These are phyloP conservation scores for Verasper variegatus DNA, from an alignment of 2,113 vertebrate genomes.

Conservation along the genomic window DNA sequence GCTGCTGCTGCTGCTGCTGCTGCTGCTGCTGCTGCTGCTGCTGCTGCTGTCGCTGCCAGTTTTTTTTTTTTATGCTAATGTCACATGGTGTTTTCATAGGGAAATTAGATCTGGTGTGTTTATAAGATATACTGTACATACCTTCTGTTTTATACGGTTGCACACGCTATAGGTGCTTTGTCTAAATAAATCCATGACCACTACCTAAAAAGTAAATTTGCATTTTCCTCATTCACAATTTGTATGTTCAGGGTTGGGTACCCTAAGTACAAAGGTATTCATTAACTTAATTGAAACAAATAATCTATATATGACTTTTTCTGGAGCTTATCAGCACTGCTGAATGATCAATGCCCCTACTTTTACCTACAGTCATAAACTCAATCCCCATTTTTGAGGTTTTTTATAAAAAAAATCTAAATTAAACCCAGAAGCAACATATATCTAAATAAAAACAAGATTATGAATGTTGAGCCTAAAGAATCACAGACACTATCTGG, in stretches of 20 bases:
- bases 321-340: no score
- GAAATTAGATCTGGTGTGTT: conserved; percentile 62
- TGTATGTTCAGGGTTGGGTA: neutral
- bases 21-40: conserved; percentile 60
- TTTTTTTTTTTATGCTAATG: conserved; percentile 73
- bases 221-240: neutral
- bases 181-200: conserved; percentile 1
- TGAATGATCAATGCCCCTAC: no score
- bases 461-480: no score
- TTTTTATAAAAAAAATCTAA: no score
- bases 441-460: no score
- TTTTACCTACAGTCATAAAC: no score
- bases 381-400: no score
- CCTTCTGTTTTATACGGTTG: conserved; percentile 18
- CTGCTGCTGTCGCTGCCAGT: conserved; percentile 47
- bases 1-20: conserved; percentile 42
- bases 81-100: conserved; percentile 59
- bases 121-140: conserved; percentile 41
- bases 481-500: no score
- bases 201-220: neutral
- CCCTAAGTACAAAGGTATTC: no score
- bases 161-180: neutral
- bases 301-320: no score
- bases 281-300: no score
- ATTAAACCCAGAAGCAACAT: no score